Base-by-base conservation (phyloP, 2,113 vertebrate genomes). In the Cromileptes altivelis region DNA sequence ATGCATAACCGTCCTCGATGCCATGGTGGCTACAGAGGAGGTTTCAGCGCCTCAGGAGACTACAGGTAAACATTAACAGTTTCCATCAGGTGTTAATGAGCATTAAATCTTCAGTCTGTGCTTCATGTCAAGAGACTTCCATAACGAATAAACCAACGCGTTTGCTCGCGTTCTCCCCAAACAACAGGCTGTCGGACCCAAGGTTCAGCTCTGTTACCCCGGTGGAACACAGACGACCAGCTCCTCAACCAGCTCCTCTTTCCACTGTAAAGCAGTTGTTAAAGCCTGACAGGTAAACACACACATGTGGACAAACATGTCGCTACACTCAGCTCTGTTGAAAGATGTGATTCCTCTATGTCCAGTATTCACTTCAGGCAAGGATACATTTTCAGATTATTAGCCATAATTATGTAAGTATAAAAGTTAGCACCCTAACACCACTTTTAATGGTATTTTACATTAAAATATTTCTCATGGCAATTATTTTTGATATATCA, bases 181-280 rank as follows among this genome's bases (percentile, higher is more conserved):
- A 78, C 60, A 37, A 42, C 65, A 93, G 83, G 82, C 56, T 94
- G 92, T 70, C 77, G 75, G 25, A 84, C 13, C 37, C 77, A 90
- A 96, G 53, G 72, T 80, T 71, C 0, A 76, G 78, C n/a, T 70
- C 80, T 1, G 15, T 85, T 49, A 84, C 90, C 2, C 78, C 93
- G 8, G 50, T 92, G 0, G 2, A 92, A 47, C 94, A 93, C 80
- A 91, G 92, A 60, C 93, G 87, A 77, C 6, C 90, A 0, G 45
- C 88, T 52, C 78, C 92, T 42, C 53, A 82, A n/a, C 91, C 91
- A 52, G 69, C 89, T 89, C 27, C 92, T 42, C 56, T 78, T 27
- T 91, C 91, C 56, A 68, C 90, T 90, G 93, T 93, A 77, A 95
- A 94, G 71, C 92, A 90, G 57, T 90, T 87, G 0, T 82, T 89